Evolutionary conservation across 2,797 vertebrate genomes (phyloP).

Genomic region (Denticeps clupeoides): DNA sequence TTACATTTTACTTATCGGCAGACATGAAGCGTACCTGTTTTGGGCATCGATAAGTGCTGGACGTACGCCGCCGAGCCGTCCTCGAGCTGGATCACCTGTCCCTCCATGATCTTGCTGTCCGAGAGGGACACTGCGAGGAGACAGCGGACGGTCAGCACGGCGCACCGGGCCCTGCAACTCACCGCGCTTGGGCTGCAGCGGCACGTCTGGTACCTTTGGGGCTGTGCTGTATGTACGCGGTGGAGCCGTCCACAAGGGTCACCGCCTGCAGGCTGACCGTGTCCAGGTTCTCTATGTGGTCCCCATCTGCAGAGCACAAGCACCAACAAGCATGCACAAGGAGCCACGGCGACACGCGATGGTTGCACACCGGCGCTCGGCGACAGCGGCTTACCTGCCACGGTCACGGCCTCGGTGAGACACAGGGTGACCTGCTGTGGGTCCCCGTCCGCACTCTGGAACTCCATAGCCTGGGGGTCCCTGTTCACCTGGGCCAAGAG

Average conservation of each 20-base stretch:
- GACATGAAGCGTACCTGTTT: conserved; percentile 75
- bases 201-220: conserved; percentile 83
- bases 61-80: conserved; percentile 95
- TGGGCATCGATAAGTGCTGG: conserved; percentile 86
- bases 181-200: no score
- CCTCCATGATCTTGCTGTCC: conserved; percentile 93
- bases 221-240: conserved; percentile 94
- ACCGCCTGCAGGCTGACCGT: conserved; percentile 95
- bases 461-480: conserved; percentile 96
- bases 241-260: conserved; percentile 92
- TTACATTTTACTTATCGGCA: no score
- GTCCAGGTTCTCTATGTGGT: conserved; percentile 92
- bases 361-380: no score
- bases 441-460: conserved; percentile 86
- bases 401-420: conserved; percentile 87
- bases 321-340: no score
- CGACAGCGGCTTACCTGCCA: conserved; percentile 70
- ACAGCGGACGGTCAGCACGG: no score
- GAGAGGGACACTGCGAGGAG: conserved; percentile 40
- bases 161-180: no score
- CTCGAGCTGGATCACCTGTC: conserved; percentile 94
- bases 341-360: no score
- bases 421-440: conserved; percentile 91
- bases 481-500: conserved; percentile 96
- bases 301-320: conserved; percentile 64